Evolutionary conservation across 2,113 vertebrate species (phyloP).

Genomic region (Abramis brama): DNA sequence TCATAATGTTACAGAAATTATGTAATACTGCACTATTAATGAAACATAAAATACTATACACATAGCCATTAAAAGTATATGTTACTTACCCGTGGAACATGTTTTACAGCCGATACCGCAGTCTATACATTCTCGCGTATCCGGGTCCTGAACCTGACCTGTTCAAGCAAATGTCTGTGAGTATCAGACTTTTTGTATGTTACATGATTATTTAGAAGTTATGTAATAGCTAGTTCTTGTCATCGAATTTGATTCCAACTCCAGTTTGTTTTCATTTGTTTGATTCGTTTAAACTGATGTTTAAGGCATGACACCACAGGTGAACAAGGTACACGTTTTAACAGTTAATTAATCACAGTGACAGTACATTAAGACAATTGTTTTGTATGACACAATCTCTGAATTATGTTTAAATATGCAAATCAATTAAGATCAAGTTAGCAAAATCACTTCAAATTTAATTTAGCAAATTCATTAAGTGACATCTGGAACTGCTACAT

Average conservation of each 20-base stretch:
- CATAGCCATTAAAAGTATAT: background rate
- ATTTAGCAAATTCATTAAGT: too few species aligned
- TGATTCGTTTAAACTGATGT: too few species aligned
- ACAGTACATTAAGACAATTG: too few species aligned
- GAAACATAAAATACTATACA: background rate
- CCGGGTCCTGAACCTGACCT: constrained; percentile 80
- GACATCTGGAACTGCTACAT: too few species aligned
- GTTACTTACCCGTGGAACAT: constrained; percentile 74
- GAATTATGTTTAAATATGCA: too few species aligned
- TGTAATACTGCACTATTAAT: background rate
- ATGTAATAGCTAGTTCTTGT: background rate
- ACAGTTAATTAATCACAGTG: too few species aligned
- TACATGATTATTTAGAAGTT: background rate
- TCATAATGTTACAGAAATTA: background rate
- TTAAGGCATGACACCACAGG: too few species aligned
- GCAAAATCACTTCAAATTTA: too few species aligned
- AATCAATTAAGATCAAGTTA: too few species aligned
- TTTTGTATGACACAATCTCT: too few species aligned
- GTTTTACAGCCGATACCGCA: constrained; percentile 77
- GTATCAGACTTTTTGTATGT: background rate
- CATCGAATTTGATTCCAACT: background rate
- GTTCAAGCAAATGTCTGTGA: constrained; percentile 30
- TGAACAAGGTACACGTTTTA: too few species aligned
- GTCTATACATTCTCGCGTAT: constrained; percentile 79
- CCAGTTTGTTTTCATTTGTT: too few species aligned